Percentiles rank a stretch among this genome's conserved stretches.
These are phyloP conservation scores for Drosophila ochracea DNA, from an alignment of 2,888 invertebrate genomes.

Conservation along the genomic window DNA sequence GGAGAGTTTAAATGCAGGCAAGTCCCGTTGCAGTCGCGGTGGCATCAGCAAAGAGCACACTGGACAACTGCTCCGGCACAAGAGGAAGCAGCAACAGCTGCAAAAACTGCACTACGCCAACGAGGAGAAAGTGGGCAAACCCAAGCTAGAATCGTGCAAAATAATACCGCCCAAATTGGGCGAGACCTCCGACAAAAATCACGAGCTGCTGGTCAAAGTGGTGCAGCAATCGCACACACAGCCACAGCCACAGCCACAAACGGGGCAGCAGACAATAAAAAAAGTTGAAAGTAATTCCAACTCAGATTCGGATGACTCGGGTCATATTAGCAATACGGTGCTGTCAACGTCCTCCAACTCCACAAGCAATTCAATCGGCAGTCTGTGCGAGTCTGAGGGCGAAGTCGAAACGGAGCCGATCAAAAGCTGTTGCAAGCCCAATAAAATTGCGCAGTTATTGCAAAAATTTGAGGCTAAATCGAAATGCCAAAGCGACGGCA, in stretches of 20 bases:
- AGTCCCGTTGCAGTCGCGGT: constrained; percentile 41
- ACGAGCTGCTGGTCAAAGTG: constrained; percentile 83
- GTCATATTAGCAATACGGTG: constrained; percentile 90
- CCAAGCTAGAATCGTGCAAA: constrained; percentile 82
- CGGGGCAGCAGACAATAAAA: constrained; percentile 15
- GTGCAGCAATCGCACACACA: constrained; percentile 59
- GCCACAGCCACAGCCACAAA: background rate
- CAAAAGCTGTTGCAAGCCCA: constrained; percentile 55
- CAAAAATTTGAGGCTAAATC: constrained; percentile 82
- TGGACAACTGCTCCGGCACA: constrained; percentile 37
- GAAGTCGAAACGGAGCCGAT: constrained; percentile 30
- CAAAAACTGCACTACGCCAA: constrained; percentile 81
- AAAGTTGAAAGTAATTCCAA: constrained; percentile 45
- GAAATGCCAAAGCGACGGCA: constrained; percentile 25
- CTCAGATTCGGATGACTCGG: constrained; percentile 91
- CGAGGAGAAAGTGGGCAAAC: constrained; percentile 80
- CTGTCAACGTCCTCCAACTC: constrained; percentile 55
- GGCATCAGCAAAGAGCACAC: constrained; percentile 61
- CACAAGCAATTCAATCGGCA: constrained; percentile 63
- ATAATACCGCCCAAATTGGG: constrained; percentile 83
- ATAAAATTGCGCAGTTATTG: constrained; percentile 81
- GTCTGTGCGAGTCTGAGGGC: constrained; percentile 71
- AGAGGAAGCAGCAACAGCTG: constrained; percentile 56
- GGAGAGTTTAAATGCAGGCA: constrained; percentile 74
- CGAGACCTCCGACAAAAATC: constrained; percentile 82